These are phyloP conservation scores for Papilio polyxenes DNA, from an alignment of 1,140 invertebrate genomes.

Conservation along the genomic window DNA sequence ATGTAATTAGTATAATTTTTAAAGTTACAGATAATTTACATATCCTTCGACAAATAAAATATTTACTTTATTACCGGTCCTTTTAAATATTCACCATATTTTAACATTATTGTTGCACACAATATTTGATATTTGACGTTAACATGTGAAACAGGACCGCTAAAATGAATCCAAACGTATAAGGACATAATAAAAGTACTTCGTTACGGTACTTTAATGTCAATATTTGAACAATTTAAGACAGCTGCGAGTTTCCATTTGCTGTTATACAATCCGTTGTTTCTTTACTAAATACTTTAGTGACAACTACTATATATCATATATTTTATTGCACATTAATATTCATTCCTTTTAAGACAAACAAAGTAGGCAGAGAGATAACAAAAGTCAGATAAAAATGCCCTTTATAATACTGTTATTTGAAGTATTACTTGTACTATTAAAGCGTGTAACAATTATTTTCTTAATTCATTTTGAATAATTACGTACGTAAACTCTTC, in stretches of 20 bases:
- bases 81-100: slow-evolving; percentile 7
- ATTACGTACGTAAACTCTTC: no score
- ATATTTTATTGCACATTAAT: neutral
- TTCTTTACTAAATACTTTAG: slow-evolving; percentile 1
- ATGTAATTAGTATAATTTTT: neutral
- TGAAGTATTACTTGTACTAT: no score
- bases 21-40: neutral
- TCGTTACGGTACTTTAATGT: slow-evolving; percentile 9
- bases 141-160: neutral
- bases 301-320: neutral
- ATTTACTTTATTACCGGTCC: slow-evolving; percentile 8
- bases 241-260: neutral
- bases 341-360: neutral
- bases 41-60: neutral
- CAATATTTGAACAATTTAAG: slow-evolving; percentile 33
- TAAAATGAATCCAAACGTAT: neutral
- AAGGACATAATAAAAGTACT: slow-evolving; percentile 22
- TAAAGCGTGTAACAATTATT: no score
- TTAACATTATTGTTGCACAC: neutral
- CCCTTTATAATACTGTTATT: no score
- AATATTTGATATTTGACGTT: slow-evolving; percentile 2
- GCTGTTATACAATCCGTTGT: neutral
- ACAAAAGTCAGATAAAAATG: neutral
- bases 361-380: neutral
- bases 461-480: no score